phyloP scores from a whole-genome alignment of 2,797 vertebrate species.

The Phrynocephalus forsythii region DNA sequence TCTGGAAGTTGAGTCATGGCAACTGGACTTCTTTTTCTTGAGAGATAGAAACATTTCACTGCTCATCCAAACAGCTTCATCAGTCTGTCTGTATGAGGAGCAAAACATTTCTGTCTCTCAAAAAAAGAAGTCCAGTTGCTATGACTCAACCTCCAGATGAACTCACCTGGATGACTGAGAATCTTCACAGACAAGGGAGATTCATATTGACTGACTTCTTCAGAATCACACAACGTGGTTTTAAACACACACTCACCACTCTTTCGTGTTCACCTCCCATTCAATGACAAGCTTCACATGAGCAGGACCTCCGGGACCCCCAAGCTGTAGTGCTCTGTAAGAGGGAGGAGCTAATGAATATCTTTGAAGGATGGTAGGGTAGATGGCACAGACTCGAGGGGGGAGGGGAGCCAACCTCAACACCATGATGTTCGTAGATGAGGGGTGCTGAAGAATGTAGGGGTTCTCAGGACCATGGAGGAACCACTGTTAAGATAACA shows the following conservation, averaged over 20 bases:
- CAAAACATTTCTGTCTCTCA: too few species aligned
- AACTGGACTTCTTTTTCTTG: too few species aligned
- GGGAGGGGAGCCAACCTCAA: neutral
- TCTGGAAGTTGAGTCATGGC: too few species aligned
- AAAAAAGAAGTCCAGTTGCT: too few species aligned
- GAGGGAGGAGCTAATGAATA: neutral
- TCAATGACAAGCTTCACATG: slow-evolving; percentile 89
- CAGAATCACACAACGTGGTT: neutral
- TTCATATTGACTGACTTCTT: neutral
- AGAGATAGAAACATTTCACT: too few species aligned
- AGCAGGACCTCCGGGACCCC: slow-evolving; percentile 82
- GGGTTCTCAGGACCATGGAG: neutral
- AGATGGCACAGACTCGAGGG: neutral
- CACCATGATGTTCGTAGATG: neutral
- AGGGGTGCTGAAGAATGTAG: neutral
- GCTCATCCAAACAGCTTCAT: too few species aligned
- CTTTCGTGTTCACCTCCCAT: slow-evolving; percentile 88
- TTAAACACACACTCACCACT: slow-evolving; percentile 81
- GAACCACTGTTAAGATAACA: neutral
- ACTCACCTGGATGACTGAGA: too few species aligned
- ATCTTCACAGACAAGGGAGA: too few species aligned
- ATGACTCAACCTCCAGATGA: too few species aligned
- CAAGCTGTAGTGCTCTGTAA: slow-evolving; percentile 85
- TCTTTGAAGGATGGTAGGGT: too few species aligned
- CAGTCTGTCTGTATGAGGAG: too few species aligned